Conservation (phyloP, 2,797 vertebrate genomes). For the Halcyon badia region DNA sequence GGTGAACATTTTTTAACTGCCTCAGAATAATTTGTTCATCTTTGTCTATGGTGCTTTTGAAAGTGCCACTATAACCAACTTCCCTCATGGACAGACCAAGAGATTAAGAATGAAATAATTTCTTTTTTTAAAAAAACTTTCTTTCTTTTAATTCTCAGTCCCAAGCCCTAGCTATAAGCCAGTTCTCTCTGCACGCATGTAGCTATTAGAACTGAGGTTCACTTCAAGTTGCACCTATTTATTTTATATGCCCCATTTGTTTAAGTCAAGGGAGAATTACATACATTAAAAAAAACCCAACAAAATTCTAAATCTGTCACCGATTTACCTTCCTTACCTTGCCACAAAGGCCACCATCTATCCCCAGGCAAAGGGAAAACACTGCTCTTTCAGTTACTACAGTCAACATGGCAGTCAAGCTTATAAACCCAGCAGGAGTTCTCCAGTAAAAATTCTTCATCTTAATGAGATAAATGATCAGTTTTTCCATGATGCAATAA, state of each 20-base stretch:
- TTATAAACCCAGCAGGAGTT: conserved; percentile 10
- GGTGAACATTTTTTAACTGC: background rate
- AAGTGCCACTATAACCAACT: background rate
- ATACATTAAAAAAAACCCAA: background rate
- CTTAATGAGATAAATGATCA: conserved; percentile 62
- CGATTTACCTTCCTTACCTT: conserved; percentile 45
- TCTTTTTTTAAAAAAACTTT: background rate
- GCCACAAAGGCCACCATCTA: background rate
- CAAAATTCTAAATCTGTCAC: background rate
- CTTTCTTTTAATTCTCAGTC: background rate
- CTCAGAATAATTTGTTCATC: background rate
- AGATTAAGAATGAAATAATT: background rate
- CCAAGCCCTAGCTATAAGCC: background rate
- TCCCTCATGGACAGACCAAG: background rate
- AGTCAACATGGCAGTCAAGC: background rate
- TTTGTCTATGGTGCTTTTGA: background rate
- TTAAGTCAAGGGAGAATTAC: background rate
- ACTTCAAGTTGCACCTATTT: conserved; percentile 5
- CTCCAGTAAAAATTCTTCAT: conserved; percentile 43
- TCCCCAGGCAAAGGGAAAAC: background rate
- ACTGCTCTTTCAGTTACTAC: background rate
- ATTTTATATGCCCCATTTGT: conserved; percentile 8
- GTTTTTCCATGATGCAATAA: conserved; percentile 62
- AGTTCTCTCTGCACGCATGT: background rate
- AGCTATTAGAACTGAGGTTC: background rate